A percentile compares a stretch with the other conserved stretches of the same genome.
phyloP scores from a whole-genome alignment of 2,888 invertebrate genomes.

The Dryobota labecula region DNA sequence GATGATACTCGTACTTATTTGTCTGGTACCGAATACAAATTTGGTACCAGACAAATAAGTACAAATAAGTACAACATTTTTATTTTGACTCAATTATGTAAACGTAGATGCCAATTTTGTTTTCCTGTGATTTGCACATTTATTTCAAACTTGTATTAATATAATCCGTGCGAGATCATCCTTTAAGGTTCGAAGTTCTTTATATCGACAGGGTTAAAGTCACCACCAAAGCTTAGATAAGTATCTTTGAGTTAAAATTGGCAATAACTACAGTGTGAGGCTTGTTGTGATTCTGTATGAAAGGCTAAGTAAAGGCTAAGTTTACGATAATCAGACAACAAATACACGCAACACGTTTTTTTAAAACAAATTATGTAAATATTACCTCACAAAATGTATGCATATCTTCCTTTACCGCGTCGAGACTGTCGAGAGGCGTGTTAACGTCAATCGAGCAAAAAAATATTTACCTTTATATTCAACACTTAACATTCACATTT shows the following conservation, averaged over 20 bases:
- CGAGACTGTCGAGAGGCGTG: slow-evolving; percentile 46
- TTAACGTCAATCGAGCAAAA: slow-evolving; percentile 59
- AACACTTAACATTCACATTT: slow-evolving; percentile 66
- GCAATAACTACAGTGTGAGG: slow-evolving; percentile 18
- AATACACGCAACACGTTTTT: slow-evolving; percentile 45
- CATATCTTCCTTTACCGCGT: slow-evolving; percentile 52
- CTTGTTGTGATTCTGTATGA: slow-evolving; percentile 18
- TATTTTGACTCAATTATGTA: not conserved
- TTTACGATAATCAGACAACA: slow-evolving; percentile 42
- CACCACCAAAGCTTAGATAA: slow-evolving; percentile 4
- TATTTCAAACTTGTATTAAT: not conserved
- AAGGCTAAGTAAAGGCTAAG: slow-evolving; percentile 26
- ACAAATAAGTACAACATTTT: too few species aligned
- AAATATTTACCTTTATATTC: slow-evolving; percentile 61
- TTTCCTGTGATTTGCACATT: too few species aligned
- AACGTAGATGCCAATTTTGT: not conserved
- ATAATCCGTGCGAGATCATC: not conserved
- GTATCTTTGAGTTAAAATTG: slow-evolving; percentile 38
- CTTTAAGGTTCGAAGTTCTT: not conserved
- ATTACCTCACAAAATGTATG: slow-evolving; percentile 49
- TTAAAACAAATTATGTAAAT: slow-evolving; percentile 56
- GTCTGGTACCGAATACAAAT: too few species aligned
- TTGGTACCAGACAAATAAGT: too few species aligned
- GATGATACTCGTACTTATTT: too few species aligned
- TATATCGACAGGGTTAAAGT: slow-evolving; percentile 3